phyloP scores from a whole-genome alignment of 2,797 vertebrate genomes.

The Enteromius radiatus region DNA sequence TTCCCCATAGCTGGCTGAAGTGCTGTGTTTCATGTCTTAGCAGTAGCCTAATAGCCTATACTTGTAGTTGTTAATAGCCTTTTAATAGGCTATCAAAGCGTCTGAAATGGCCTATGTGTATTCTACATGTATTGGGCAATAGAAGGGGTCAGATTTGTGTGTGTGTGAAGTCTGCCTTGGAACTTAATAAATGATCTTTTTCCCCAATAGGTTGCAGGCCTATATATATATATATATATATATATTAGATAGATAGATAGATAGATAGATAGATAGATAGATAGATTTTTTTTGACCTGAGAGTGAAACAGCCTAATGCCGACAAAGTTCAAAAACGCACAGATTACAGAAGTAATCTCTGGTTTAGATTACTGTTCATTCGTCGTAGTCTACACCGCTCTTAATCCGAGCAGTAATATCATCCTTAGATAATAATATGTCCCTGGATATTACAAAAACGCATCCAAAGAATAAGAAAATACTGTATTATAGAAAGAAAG shows the following conservation, averaged over 20 bases:
- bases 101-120: neutral
- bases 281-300: too few species aligned
- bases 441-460: conserved; percentile 49
- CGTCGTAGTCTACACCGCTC: conserved; percentile 33
- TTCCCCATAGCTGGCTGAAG: neutral
- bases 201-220: too few species aligned
- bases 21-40: conserved; percentile 17
- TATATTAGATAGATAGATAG: too few species aligned
- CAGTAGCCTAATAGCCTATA: neutral
- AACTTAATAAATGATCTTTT: neutral
- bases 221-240: too few species aligned
- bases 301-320: conserved; percentile 8
- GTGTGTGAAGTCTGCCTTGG: neutral
- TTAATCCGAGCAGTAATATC: conserved; percentile 57
- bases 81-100: neutral
- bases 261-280: too few species aligned
- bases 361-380: conserved; percentile 56
- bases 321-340: conserved; percentile 36
- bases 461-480: conserved; percentile 11
- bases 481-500: neutral
- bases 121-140: neutral
- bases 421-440: conserved; percentile 48
- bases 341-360: conserved; percentile 61
- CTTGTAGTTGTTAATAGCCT: neutral
- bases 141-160: neutral